Evolutionary conservation across 2,113 vertebrate species (phyloP).

Genomic region (Passerina amoena): DNA sequence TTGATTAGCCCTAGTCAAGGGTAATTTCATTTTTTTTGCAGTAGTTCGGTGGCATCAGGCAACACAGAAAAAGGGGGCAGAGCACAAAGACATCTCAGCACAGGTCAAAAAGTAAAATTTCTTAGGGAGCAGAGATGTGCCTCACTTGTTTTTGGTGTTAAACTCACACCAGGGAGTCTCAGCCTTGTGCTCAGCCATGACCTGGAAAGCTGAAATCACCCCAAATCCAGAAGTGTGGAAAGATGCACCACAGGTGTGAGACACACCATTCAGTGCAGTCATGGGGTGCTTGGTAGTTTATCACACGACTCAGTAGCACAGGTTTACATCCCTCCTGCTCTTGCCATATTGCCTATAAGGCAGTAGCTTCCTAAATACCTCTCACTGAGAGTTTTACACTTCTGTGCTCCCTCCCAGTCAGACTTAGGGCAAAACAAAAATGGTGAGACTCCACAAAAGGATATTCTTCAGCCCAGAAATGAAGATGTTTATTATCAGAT

Average conservation of each 20-base stretch:
- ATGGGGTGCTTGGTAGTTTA: background rate
- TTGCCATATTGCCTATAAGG: background rate
- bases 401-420: background rate
- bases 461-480: background rate
- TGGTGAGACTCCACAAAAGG: background rate
- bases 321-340: background rate
- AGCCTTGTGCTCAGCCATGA: background rate
- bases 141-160: background rate
- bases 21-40: background rate
- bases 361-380: background rate
- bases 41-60: background rate
- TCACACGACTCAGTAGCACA: background rate
- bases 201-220: background rate
- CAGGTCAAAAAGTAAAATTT: background rate
- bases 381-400: background rate
- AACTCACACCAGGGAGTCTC: background rate
- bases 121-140: background rate
- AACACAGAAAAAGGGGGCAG: background rate
- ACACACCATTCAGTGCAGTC: background rate
- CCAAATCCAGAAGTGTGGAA: background rate
- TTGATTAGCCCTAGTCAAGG: background rate
- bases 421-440: background rate
- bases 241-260: background rate
- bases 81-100: background rate
- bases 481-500: background rate